Base-by-base conservation (phyloP, 2,888 invertebrate species). In the Eupsilia transversa region DNA sequence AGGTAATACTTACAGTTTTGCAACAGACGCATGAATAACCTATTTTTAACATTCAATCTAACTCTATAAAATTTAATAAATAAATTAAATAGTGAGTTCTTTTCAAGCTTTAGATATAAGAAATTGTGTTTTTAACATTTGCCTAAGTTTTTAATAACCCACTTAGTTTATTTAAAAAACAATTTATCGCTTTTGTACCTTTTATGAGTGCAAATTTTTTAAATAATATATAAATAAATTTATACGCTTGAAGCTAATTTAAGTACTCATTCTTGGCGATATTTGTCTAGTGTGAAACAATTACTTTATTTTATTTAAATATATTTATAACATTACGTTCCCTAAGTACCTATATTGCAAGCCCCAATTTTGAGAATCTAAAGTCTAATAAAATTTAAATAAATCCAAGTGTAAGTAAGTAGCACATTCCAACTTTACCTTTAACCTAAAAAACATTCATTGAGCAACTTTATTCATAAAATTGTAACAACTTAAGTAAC, bases 1-100 rank as follows among this genome's bases (percentile, higher is more conserved):
- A 10, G 35, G 35, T 59, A 27, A 30, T 73, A 60, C 52, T 41
- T 56, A 23, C 30, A 52, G 57, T 80, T 61, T 71, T 67, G 27
- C 61, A 66, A 70, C 30, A 33, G 65, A 70, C 30, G 61, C 33
- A 33, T 63, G 56, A 10, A 49, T 59, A 33, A 9, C 20, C 7
- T 33, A 52, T n/a, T n/a, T n/a, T n/a, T n/a, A n/a, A n/a, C n/a
- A n/a, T n/a, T n/a, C n/a, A n/a, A n/a, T 46, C 2, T 67, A 27
- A 49, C 35, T 49, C 0, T 12, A 17, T 33, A n/a, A n/a, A n/a
- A n/a, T n/a, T n/a, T n/a, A n/a, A n/a, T n/a, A n/a, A n/a, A n/a
- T n/a, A n/a, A n/a, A 38, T 77, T 64, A 59, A 64, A 71, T 23
- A 56, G 46, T 41, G 17, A 41, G 17, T 46, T 54, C 2, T 64